Evolutionary conservation across 30 jellyfish, hydroid and myxozoan species (phyloP).

Genomic region (Turritopsis dohrnii): DNA sequence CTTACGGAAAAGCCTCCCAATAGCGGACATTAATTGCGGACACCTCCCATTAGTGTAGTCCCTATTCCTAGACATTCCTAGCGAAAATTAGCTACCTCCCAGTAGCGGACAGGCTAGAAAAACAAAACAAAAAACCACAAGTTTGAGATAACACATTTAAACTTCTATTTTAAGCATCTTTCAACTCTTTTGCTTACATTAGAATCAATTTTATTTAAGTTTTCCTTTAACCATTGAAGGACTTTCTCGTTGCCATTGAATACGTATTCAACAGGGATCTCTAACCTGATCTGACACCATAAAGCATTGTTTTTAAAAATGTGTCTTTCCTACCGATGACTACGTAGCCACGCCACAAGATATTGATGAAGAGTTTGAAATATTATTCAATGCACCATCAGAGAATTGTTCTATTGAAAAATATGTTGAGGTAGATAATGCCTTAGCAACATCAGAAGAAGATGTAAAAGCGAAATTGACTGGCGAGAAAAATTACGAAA

Average conservation of each 20-base stretch:
- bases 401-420: slow-evolving; percentile 17
- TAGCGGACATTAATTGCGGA: slow-evolving; percentile 10
- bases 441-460: slow-evolving; percentile 17
- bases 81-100: slow-evolving; percentile 16
- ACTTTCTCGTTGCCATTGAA: slow-evolving; percentile 14
- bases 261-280: slow-evolving; percentile 1
- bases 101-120: slow-evolving; percentile 17
- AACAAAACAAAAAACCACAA: neutral
- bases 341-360: slow-evolving; percentile 31
- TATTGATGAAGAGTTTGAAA: slow-evolving; percentile 21
- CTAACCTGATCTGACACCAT: slow-evolving; percentile 7
- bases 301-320: neutral
- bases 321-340: neutral
- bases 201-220: neutral
- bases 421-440: slow-evolving; percentile 27
- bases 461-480: neutral
- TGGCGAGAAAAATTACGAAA: slow-evolving; percentile 15
- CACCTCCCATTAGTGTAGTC: slow-evolving; percentile 8
- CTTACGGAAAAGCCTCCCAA: slow-evolving; percentile 12
- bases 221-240: slow-evolving; percentile 1
- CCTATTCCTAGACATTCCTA: slow-evolving; percentile 7
- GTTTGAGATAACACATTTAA: slow-evolving; percentile 18
- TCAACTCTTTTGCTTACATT: slow-evolving; percentile 5
- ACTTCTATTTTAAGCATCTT: slow-evolving; percentile 9
- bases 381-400: slow-evolving; percentile 22